Evolutionary conservation across 2,113 vertebrate species (phyloP).

Genomic region (Euleptes europaea): DNA sequence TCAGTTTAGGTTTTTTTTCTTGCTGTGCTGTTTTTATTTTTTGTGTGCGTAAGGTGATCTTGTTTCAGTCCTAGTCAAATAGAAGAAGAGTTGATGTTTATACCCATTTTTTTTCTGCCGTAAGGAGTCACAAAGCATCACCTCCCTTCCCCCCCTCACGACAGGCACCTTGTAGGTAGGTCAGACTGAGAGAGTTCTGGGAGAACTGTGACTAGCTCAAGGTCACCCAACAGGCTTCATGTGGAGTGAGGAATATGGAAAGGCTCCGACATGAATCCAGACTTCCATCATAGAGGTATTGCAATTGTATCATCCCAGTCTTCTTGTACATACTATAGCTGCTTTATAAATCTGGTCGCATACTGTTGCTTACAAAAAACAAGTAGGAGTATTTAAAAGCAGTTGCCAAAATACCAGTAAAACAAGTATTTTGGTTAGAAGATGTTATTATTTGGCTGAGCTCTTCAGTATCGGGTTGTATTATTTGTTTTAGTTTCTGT

Average conservation of each 20-base stretch:
- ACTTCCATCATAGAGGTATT: conserved; percentile 11
- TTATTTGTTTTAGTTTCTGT: conserved; percentile 2
- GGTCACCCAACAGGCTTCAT: no score
- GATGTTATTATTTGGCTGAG: conserved; percentile 15
- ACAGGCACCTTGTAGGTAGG: no score
- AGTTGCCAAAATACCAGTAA: conserved; percentile 3
- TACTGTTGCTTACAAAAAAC: background rate
- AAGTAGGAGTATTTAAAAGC: conserved; percentile 5
- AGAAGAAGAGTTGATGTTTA: no score
- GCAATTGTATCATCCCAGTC: background rate
- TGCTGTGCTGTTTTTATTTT: background rate
- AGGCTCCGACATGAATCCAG: background rate
- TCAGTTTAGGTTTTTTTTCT: background rate
- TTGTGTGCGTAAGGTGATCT: background rate
- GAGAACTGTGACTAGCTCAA: no score
- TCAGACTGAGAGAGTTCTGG: no score
- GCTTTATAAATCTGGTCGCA: background rate
- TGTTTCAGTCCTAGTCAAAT: background rate
- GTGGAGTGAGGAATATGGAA: no score
- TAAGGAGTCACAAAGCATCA: no score
- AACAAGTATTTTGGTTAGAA: conserved; percentile 1
- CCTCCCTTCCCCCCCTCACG: no score
- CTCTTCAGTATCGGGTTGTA: background rate
- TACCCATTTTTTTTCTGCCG: no score
- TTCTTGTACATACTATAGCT: conserved; percentile 14